These are phyloP conservation scores for Toxotes jaculatrix DNA, from an alignment of 2,113 vertebrate genomes.

Conservation along the genomic window DNA sequence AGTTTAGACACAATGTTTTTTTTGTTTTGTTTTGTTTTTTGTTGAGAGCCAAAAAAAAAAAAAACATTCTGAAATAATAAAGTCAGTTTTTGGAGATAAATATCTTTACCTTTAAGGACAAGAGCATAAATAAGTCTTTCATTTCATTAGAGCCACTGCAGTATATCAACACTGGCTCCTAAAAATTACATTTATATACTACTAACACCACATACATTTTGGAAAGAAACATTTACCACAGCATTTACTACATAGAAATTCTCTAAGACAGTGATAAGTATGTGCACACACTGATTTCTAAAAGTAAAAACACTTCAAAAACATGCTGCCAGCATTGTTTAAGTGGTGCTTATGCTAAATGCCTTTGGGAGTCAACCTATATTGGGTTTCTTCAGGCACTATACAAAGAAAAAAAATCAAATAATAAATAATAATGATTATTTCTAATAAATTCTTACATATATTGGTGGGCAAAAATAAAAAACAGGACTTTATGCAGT, in stretches of 20 bases:
- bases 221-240: neutral
- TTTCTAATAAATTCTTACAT: constrained; percentile 13
- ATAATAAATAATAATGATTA: neutral
- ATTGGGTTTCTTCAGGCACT: constrained; percentile 1
- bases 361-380: constrained; percentile 19
- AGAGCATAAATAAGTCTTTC: neutral
- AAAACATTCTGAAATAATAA: neutral
- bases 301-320: neutral
- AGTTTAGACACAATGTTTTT: neutral
- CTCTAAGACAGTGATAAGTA: no score
- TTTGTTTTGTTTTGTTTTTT: neutral
- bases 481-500: neutral
- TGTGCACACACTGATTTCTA: constrained; percentile 7
- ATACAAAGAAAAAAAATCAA: neutral
- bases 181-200: neutral
- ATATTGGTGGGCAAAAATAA: constrained; percentile 10
- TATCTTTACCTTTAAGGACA: neutral
- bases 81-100: neutral
- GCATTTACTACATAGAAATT: no score
- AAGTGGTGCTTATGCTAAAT: constrained; percentile 10
- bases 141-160: neutral
- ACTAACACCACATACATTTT: neutral
- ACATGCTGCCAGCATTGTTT: constrained; percentile 16
- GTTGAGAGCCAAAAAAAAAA: neutral
- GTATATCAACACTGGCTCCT: neutral